These are phyloP conservation scores for Notothenia coriiceps DNA, from an alignment of 2,113 vertebrate species.

Conservation along the genomic window DNA sequence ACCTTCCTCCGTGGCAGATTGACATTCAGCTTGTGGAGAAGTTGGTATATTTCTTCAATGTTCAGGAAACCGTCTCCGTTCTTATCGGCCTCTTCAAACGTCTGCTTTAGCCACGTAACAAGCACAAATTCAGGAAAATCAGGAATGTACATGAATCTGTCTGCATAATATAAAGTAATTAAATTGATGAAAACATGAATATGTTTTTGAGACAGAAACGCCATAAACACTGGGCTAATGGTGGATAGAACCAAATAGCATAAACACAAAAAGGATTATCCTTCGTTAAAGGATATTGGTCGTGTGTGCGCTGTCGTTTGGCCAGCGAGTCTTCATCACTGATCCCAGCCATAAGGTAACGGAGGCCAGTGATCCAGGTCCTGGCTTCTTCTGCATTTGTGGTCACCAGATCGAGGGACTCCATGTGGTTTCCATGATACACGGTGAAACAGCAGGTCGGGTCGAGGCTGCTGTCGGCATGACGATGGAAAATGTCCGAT, in stretches of 20 bases:
- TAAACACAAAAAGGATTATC: not conserved
- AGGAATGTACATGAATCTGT: not conserved
- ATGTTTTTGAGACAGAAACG: not conserved
- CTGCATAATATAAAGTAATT: not conserved
- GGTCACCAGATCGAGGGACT: constrained; percentile 94
- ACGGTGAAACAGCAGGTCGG: constrained; percentile 95
- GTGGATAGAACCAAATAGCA: not conserved
- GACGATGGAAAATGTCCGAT: constrained; percentile 95
- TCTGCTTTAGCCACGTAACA: constrained; percentile 95
- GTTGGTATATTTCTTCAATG: constrained; percentile 96
- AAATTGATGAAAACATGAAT: not conserved
- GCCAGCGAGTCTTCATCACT: constrained; percentile 96
- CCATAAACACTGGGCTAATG: not conserved
- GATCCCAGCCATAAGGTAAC: constrained; percentile 97
- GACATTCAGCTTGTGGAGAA: constrained; percentile 98
- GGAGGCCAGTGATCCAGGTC: constrained; percentile 96
- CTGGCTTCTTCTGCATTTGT: constrained; percentile 95
- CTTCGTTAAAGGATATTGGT: constrained; percentile 95
- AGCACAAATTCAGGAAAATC: constrained; percentile 83
- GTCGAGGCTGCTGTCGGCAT: constrained; percentile 92
- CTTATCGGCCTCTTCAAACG: constrained; percentile 97
- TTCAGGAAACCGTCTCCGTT: constrained; percentile 95
- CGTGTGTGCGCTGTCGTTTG: constrained; percentile 92
- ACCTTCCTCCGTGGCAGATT: constrained; percentile 96
- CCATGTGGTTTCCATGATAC: constrained; percentile 98